These are phyloP conservation scores for Clarias platycephalus DNA, from an alignment of 2,797 vertebrate genomes.

Conservation along the genomic window DNA sequence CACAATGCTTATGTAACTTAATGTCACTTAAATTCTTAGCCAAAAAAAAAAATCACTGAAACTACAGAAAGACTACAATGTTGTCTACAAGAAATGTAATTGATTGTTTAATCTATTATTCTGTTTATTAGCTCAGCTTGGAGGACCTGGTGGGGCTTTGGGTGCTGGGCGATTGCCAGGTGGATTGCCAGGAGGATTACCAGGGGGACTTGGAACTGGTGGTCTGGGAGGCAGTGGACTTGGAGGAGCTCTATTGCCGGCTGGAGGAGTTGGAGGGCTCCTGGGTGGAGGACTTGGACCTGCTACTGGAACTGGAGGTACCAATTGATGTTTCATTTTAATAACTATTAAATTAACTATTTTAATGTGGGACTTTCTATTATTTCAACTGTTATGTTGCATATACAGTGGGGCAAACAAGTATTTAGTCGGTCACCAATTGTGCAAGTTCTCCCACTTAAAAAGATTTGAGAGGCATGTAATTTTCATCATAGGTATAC, in stretches of 20 bases:
- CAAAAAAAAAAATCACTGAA: background rate
- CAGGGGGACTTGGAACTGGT: background rate
- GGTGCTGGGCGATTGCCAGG: constrained; percentile 22
- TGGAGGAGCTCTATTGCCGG: too few species aligned
- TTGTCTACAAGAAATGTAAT: background rate
- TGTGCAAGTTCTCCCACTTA: too few species aligned
- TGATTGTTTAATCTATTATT: background rate
- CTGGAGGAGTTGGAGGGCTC: constrained; percentile 27
- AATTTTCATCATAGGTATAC: too few species aligned
- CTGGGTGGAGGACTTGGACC: constrained; percentile 46
- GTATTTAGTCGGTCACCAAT: too few species aligned
- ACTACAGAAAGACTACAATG: background rate
- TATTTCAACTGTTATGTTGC: background rate
- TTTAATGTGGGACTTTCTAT: background rate
- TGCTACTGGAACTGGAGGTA: constrained; percentile 4
- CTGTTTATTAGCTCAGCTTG: constrained; percentile 59
- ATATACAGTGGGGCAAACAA: background rate
- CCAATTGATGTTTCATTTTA: too few species aligned
- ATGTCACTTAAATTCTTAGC: background rate
- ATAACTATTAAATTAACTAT: background rate
- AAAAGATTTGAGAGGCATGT: too few species aligned
- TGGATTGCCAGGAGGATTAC: background rate
- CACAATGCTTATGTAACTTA: background rate
- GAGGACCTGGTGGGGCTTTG: constrained; percentile 22
- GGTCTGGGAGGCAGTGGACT: background rate